These are phyloP conservation scores for Physella acuta DNA, from an alignment of 1,140 invertebrate genomes.

Conservation along the genomic window DNA sequence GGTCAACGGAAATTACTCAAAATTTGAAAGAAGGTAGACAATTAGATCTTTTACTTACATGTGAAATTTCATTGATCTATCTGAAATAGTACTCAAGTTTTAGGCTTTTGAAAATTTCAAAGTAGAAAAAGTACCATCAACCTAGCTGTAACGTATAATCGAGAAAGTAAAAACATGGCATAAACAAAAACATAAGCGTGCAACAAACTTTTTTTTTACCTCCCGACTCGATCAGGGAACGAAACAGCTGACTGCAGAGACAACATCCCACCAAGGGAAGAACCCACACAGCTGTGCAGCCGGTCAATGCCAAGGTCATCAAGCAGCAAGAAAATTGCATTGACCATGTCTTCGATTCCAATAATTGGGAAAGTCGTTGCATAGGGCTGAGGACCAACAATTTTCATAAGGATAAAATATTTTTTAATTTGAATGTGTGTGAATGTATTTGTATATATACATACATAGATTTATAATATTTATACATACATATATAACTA, in stretches of 20 bases:
- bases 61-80: no score
- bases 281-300: conserved; percentile 54
- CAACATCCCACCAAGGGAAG: conserved; percentile 59
- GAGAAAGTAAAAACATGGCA: neutral
- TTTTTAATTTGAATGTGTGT: neutral
- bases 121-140: no score
- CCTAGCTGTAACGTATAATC: neutral
- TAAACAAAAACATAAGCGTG: neutral
- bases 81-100: no score
- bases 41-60: no score
- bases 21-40: no score
- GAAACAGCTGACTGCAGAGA: conserved; percentile 48
- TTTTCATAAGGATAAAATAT: neutral
- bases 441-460: no score
- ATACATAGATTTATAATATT: neutral
- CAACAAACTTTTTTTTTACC: conserved; percentile 33
- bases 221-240: conserved; percentile 54
- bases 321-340: conserved; percentile 53
- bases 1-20: no score
- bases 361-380: conserved; percentile 58
- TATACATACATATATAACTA: neutral
- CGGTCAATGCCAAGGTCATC: conserved; percentile 58
- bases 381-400: conserved; percentile 46
- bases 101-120: neutral
- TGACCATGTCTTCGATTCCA: conserved; percentile 56